These are phyloP conservation scores for Stigmatopora nigra DNA, from an alignment of 2,113 vertebrate genomes.

Conservation along the genomic window DNA sequence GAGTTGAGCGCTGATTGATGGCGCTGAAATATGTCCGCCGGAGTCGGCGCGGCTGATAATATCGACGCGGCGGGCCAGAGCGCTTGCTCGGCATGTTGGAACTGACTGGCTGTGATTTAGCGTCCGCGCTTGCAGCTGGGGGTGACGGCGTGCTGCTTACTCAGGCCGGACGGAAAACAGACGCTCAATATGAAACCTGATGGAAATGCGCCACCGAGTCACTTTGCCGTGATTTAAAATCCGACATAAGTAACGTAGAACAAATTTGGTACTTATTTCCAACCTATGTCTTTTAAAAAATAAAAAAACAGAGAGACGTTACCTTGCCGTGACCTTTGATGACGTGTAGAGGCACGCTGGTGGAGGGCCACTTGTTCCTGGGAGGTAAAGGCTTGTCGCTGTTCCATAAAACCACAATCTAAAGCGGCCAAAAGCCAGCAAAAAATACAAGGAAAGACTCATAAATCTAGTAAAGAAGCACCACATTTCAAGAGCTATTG, in stretches of 20 bases:
- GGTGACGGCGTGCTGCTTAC: slow-evolving; percentile 6
- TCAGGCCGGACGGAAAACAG: background rate
- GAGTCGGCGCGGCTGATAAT: slow-evolving; percentile 18
- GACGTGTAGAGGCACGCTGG: slow-evolving; percentile 72
- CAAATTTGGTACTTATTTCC: background rate
- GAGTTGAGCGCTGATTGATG: slow-evolving; percentile 29
- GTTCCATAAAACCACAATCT: slow-evolving; percentile 77
- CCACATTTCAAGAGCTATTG: background rate
- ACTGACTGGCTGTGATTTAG: slow-evolving; percentile 1
- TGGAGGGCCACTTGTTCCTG: slow-evolving; percentile 74
- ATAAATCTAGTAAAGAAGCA: background rate
- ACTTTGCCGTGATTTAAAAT: background rate
- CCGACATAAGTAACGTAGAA: background rate
- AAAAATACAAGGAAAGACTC: background rate
- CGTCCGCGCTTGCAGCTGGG: background rate
- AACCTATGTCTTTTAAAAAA: background rate
- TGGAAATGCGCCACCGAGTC: background rate
- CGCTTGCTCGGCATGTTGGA: slow-evolving; percentile 13
- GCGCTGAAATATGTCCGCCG: slow-evolving; percentile 16
- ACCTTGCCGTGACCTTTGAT: slow-evolving; percentile 74
- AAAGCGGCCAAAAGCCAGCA: background rate
- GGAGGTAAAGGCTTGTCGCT: slow-evolving; percentile 72
- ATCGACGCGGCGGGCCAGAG: slow-evolving; percentile 27
- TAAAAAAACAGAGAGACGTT: background rate
- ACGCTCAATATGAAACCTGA: background rate